Base-by-base conservation (phyloP, 2,888 invertebrate species). In the Clusia tigrina region DNA sequence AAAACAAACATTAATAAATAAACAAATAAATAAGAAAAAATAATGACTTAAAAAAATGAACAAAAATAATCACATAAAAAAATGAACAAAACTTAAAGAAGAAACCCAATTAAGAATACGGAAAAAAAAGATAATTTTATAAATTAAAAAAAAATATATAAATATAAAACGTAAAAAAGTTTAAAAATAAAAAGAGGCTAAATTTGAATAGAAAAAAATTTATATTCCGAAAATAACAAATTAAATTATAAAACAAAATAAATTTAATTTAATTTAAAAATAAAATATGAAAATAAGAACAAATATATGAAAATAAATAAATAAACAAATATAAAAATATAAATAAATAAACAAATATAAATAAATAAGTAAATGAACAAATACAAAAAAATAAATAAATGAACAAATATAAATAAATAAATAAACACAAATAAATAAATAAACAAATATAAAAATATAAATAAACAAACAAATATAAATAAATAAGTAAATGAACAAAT, bases 241-340 rank as follows among this genome's bases (percentile, higher is more conserved):
- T n/a, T n/a, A n/a, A n/a, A n/a, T n/a, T n/a, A n/a, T 9, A 12
- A 6, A 12, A 32, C 32, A 32, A 32, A 32, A 32, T 32, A 6
- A 65, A 62, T 69, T 46, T 6, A 46, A n/a, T n/a, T n/a, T n/a
- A n/a, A n/a, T n/a, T n/a, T n/a, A 17, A 46, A 17, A 46, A 46
- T 17, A 12, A 10, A 46, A 46, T 10, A 46, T 10, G 59, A 65
- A 61, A 48, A 23, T 18, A 58, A 5, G 17, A 22, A 38, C 17
- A 37, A 46, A 37, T 62, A 60, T 18, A 59, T 20, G 53, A n/a
- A 53, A 53, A 53, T 53, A 10, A n/a, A n/a, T n/a, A n/a, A n/a
- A n/a, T n/a, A n/a, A n/a, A n/a, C n/a, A n/a, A n/a, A n/a, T n/a
- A n/a, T n/a, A n/a, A n/a, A n/a, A n/a, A n/a, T n/a, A n/a, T n/a